These are phyloP conservation scores for Oscheius onirici DNA, from an alignment of 2,888 invertebrate species.

Conservation along the genomic window DNA sequence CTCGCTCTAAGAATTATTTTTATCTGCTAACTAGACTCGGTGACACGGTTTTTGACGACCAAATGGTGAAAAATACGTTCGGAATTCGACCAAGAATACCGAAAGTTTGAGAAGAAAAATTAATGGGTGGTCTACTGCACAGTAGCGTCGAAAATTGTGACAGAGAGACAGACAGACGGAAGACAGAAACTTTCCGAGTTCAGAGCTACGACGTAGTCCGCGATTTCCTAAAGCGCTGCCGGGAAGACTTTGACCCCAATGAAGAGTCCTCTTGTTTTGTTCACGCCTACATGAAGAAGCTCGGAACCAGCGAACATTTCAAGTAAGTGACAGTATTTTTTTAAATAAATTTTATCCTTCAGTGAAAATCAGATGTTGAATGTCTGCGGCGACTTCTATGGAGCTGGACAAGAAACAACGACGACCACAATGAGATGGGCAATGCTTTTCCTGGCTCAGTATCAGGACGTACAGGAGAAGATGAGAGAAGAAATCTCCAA, in stretches of 20 bases:
- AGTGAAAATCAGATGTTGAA: conserved; percentile 22
- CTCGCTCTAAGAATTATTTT: too few species aligned
- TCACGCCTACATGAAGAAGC: conserved; percentile 43
- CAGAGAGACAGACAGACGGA: too few species aligned
- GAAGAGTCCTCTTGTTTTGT: conserved; percentile 41
- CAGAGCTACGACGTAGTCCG: conserved; percentile 35
- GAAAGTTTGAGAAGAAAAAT: too few species aligned
- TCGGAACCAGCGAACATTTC: background rate
- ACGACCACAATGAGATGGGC: conserved; percentile 53
- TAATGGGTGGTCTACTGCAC: too few species aligned
- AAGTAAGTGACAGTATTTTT: background rate
- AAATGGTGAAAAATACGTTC: too few species aligned
- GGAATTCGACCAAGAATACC: too few species aligned
- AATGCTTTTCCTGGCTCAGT: conserved; percentile 47
- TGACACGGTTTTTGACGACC: too few species aligned
- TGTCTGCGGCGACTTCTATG: conserved; percentile 47
- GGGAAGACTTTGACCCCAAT: conserved; percentile 27
- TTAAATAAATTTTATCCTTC: background rate
- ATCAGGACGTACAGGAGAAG: conserved; percentile 50
- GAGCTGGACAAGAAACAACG: conserved; percentile 63
- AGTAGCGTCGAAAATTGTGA: too few species aligned
- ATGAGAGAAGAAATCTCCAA: conserved; percentile 41
- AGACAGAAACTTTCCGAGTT: background rate
- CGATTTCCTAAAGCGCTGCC: conserved; percentile 26
- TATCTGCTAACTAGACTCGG: too few species aligned